These are phyloP conservation scores for Crenichthys baileyi DNA, from an alignment of 2,797 vertebrate species.

Conservation along the genomic window DNA sequence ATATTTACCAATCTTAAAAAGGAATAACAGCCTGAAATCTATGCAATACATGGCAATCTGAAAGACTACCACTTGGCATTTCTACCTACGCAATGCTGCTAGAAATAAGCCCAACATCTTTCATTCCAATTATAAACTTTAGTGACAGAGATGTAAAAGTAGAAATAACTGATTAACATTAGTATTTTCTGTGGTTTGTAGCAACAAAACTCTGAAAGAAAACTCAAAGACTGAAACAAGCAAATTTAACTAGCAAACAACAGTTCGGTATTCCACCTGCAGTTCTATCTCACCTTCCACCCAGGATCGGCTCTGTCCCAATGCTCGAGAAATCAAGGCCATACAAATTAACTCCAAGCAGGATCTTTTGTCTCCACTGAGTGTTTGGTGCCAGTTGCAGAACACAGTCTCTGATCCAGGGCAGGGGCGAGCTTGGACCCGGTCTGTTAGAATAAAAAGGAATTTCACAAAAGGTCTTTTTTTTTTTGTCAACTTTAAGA, in stretches of 20 bases:
- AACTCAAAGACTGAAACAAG: background rate
- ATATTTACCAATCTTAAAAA: background rate
- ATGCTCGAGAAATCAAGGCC: constrained; percentile 90
- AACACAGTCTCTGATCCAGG: constrained; percentile 92
- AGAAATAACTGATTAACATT: background rate
- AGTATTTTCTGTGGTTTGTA: background rate
- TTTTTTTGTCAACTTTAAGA: background rate
- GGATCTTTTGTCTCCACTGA: constrained; percentile 93
- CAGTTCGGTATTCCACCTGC: background rate
- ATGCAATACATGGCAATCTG: background rate
- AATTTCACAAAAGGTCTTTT: background rate
- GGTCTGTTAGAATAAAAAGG: constrained; percentile 73
- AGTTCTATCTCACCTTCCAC: constrained; percentile 79
- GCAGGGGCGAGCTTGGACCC: constrained; percentile 91
- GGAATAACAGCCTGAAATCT: background rate
- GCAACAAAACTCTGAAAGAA: background rate
- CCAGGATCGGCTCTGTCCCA: constrained; percentile 88
- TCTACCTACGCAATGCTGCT: background rate
- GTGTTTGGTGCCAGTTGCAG: constrained; percentile 88
- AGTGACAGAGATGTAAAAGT: background rate
- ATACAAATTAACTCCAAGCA: constrained; percentile 94
- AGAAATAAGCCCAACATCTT: background rate
- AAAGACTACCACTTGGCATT: background rate
- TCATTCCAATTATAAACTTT: too few relatives aligned
- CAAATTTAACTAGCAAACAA: background rate